Evolutionary conservation across 2,113 vertebrate genomes (phyloP).

Genomic region (Pterocles burchelli): DNA sequence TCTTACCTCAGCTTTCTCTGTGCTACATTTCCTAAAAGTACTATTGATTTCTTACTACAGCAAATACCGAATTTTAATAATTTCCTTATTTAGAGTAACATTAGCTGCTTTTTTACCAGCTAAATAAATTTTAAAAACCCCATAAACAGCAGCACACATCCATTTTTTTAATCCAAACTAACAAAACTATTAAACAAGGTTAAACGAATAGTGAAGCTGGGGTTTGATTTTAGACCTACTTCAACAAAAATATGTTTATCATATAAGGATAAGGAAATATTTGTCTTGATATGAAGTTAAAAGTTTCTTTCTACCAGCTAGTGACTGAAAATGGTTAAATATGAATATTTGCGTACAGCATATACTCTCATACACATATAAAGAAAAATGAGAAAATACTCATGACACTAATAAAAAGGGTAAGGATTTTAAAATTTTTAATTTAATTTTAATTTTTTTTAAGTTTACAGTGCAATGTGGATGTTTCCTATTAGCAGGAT

Average conservation of each 20-base stretch:
- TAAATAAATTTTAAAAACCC: not conserved
- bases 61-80: not conserved
- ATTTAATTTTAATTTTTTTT: not conserved
- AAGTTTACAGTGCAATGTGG: not conserved
- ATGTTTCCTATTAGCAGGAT: not conserved
- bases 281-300: not conserved
- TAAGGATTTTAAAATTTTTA: not conserved
- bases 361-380: not conserved
- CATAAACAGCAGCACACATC: not conserved
- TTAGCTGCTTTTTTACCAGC: not conserved
- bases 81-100: not conserved
- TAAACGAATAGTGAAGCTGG: not conserved
- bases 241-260: not conserved
- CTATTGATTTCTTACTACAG: not conserved
- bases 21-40: constrained; percentile 7
- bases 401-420: not conserved
- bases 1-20: constrained; percentile 34
- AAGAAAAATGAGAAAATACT: not conserved
- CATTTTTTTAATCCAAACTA: not conserved
- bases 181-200: not conserved
- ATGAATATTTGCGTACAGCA: not conserved
- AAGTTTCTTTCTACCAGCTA: not conserved
- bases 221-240: not conserved
- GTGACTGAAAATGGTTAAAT: not conserved
- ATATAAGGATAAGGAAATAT: not conserved